phyloP scores from a whole-genome alignment of 2,797 vertebrate genomes.

The Serranus cabrilla region DNA sequence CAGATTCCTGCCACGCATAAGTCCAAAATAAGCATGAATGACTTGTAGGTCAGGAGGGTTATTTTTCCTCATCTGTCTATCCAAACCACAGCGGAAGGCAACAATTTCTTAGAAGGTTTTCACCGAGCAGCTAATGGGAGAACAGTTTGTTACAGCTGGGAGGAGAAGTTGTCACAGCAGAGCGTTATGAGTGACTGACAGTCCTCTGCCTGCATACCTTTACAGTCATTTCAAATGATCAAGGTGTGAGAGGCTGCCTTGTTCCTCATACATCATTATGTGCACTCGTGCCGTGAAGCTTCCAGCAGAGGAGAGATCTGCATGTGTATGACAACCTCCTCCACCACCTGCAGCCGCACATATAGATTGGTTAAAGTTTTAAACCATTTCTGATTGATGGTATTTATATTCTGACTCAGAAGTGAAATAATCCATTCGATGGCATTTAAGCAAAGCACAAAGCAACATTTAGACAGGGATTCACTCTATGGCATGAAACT shows the following conservation, averaged over 20 bases:
- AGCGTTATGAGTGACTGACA: constrained; percentile 17
- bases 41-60: background rate
- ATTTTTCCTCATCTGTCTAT: background rate
- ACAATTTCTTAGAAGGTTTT: constrained; percentile 2
- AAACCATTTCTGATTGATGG: background rate
- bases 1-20: background rate
- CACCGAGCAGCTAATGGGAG: background rate
- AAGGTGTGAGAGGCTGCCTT: constrained; percentile 10
- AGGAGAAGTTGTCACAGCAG: constrained; percentile 7
- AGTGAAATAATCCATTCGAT: background rate
- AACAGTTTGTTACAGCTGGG: constrained; percentile 20
- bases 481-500: background rate
- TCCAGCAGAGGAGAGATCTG: background rate
- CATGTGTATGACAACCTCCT: background rate
- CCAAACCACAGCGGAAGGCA: background rate
- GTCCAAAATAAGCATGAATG: background rate
- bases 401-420: background rate
- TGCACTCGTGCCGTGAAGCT: background rate
- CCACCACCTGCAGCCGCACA: background rate
- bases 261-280: constrained; percentile 10
- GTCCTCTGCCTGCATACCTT: background rate
- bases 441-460: background rate
- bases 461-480: background rate
- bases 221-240: constrained; percentile 40
- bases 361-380: background rate